Base-by-base conservation (phyloP, 2,888 invertebrate genomes). In the Notodonta dromedarius region DNA sequence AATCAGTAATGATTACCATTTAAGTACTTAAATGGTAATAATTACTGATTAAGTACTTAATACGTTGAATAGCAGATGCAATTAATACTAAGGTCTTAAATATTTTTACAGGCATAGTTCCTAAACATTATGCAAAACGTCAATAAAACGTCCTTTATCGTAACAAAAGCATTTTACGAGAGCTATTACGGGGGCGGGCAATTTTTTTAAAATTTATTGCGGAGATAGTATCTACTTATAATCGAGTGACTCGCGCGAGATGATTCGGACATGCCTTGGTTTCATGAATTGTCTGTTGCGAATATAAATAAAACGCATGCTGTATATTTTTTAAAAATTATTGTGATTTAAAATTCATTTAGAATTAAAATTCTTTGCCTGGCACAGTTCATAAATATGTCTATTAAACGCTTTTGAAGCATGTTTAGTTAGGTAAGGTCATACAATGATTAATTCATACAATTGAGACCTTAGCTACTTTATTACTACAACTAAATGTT, bases 271-370 rank as follows among this genome's bases (percentile, higher is more conserved):
- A 66, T 73, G 63, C 64, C 71, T 66, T 68, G 65, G 56, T 60
- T 67, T 65, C 55, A 62, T 70, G 59, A 58, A 62, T 62, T 64
- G 65, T 59, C 63, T 68, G 70, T 58, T 68, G 53, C 66, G 62
- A 73, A 75, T 71, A 67, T 66, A 71, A 66, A 66, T 63, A 67
- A 72, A 24, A 70, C 63, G 66, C 70, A 56, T 68, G 73, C 6
- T 35, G 35, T 5, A 35, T 35, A 35, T 35, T 35, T 35, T 0
- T 3, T 6, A 6, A 1, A 35, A 6, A 35, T 3, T 35, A 35
- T 35, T 35, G 6, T 35, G 24, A 35, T 35, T 35, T 35, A 35
- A 35, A 35, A 6, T 6, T 35, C 5, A 35, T 35, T 35, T 35
- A 1, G 35, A 5, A 35, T 35, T 46, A 64, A 66, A 68, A 67